phyloP scores from a whole-genome alignment of 2,797 vertebrate genomes.

The Capromys pilorides region DNA sequence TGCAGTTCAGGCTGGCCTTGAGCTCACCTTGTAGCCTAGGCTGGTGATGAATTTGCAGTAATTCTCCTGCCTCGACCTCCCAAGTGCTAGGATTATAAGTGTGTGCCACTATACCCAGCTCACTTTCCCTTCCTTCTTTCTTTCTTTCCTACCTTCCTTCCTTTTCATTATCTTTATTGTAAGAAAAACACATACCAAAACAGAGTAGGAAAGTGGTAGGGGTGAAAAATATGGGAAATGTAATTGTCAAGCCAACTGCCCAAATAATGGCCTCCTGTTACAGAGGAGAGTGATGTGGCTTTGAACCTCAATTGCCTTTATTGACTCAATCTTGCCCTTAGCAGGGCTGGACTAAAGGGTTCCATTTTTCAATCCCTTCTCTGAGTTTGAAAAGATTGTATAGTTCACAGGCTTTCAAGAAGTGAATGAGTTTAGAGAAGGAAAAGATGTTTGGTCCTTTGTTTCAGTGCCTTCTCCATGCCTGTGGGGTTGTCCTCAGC shows the following conservation, averaged over 20 bases:
- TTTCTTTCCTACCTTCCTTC: no score
- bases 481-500: not conserved
- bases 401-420: conserved; percentile 54
- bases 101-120: no score
- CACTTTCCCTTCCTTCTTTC: no score
- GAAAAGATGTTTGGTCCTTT: conserved; percentile 38
- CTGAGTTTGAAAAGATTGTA: conserved; percentile 45
- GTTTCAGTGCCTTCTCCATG: conserved; percentile 12
- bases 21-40: no score
- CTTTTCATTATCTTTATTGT: conserved; percentile 59
- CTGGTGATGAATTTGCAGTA: no score
- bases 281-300: conserved; percentile 30
- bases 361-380: conserved; percentile 37
- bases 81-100: no score
- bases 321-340: conserved; percentile 46
- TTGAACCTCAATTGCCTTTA: conserved; percentile 52
- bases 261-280: conserved; percentile 46
- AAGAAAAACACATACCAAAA: conserved; percentile 71
- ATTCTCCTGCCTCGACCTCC: no score
- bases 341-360: not conserved
- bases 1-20: no score
- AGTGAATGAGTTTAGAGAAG: conserved; percentile 19
- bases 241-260: conserved; percentile 53
- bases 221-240: conserved; percentile 48
- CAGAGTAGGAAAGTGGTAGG: conserved; percentile 37